These are phyloP conservation scores for Diglossa cyanea DNA, from an alignment of 2,797 vertebrate species.

Conservation along the genomic window DNA sequence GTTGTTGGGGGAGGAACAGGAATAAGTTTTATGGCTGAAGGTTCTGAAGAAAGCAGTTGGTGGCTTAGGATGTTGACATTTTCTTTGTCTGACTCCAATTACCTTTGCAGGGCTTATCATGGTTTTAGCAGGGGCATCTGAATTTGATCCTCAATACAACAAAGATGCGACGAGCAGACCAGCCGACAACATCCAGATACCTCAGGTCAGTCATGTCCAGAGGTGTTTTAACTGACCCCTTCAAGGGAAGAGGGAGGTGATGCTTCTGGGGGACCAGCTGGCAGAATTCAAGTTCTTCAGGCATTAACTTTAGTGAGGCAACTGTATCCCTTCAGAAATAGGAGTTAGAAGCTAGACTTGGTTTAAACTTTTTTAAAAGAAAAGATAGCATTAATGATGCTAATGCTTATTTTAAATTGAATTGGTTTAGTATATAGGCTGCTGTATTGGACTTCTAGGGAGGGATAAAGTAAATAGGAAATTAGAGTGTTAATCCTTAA, in stretches of 20 bases:
- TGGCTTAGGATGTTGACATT: neutral
- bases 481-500: neutral
- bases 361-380: neutral
- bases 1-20: neutral
- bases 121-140: slow-evolving; percentile 95
- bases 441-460: neutral
- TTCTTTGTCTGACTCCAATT: neutral
- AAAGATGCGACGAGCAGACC: slow-evolving; percentile 97
- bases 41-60: neutral
- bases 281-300: neutral
- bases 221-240: neutral
- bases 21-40: neutral
- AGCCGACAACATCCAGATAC: slow-evolving; percentile 95
- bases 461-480: neutral
- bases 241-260: neutral
- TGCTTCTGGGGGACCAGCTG: neutral
- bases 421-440: neutral
- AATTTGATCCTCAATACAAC: slow-evolving; percentile 97
- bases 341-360: neutral
- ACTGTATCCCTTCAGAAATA: neutral
- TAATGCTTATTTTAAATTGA: neutral
- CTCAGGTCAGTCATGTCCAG: slow-evolving; percentile 82
- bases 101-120: slow-evolving; percentile 86
- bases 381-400: neutral
- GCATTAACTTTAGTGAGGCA: neutral